Percentiles rank a stretch among this genome's conserved stretches.
These are phyloP conservation scores for Grammomys dolichurus DNA, from an alignment of 2,113 vertebrate genomes.

Conservation along the genomic window DNA sequence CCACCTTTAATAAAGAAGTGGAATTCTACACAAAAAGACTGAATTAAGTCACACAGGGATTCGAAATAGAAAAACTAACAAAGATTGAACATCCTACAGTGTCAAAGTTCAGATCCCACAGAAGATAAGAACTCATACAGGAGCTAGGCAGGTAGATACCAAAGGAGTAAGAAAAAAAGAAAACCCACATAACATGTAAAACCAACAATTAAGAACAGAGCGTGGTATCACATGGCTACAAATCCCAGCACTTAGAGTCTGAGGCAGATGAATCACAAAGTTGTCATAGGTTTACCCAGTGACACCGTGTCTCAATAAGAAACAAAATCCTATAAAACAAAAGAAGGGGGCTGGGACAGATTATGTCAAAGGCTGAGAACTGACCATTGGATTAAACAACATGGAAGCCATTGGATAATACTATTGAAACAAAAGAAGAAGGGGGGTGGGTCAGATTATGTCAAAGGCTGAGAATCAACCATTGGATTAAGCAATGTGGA, in stretches of 20 bases:
- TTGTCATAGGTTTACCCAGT: background rate
- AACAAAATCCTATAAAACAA: background rate
- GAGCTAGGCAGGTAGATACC: background rate
- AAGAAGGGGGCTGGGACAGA: background rate
- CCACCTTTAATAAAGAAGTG: background rate
- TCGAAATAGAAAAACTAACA: background rate
- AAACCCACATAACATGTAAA: background rate
- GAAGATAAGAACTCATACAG: background rate
- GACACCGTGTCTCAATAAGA: background rate
- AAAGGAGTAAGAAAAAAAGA: background rate
- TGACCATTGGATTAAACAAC: background rate
- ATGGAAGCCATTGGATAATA: background rate
- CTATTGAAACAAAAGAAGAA: background rate
- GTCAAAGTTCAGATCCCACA: background rate
- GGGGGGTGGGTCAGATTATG: background rate
- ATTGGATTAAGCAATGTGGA: background rate
- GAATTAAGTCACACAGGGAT: background rate
- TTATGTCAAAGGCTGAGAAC: background rate
- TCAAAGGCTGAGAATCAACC: background rate
- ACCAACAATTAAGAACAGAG: background rate
- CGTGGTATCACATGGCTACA: background rate
- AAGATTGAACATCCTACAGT: background rate
- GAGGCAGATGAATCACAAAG: background rate
- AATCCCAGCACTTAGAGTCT: background rate
- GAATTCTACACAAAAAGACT: constrained; percentile 10